Conservation (phyloP, 2,797 vertebrate genomes). For the Alcedo quadribrachys region DNA sequence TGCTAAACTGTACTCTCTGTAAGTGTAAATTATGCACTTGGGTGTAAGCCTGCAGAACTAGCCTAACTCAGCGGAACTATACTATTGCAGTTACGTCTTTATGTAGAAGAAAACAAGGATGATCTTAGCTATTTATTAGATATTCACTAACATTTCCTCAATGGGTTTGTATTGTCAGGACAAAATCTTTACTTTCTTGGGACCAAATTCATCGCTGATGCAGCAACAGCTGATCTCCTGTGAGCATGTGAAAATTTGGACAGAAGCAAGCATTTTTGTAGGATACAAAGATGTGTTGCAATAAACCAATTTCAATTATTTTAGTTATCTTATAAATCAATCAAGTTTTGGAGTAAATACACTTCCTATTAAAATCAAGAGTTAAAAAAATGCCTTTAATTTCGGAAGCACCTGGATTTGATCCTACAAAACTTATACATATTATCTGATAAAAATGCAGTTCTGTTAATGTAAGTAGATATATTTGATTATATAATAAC, state of each 20-base stretch:
- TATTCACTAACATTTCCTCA: background rate
- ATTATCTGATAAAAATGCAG: background rate
- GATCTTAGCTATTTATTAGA: background rate
- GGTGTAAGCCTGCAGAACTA: background rate
- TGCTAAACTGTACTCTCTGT: background rate
- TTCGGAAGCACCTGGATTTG: background rate
- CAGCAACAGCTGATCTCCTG: background rate
- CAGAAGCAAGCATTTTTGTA: background rate
- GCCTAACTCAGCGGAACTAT: background rate
- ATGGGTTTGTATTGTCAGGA: background rate
- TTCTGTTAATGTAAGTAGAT: background rate
- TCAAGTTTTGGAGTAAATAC: background rate
- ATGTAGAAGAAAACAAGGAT: background rate
- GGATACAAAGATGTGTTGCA: background rate
- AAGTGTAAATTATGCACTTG: background rate
- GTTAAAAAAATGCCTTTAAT: background rate
- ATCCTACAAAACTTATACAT: background rate
- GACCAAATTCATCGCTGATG: background rate
- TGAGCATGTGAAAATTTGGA: background rate
- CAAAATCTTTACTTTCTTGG: background rate
- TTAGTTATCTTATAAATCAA: background rate
- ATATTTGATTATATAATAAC: background rate
- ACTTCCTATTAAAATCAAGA: background rate
- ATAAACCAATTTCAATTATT: background rate
- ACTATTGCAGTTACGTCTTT: background rate